Conservation (phyloP, 2,797 vertebrate species). For the Sebastiscus tertius region DNA sequence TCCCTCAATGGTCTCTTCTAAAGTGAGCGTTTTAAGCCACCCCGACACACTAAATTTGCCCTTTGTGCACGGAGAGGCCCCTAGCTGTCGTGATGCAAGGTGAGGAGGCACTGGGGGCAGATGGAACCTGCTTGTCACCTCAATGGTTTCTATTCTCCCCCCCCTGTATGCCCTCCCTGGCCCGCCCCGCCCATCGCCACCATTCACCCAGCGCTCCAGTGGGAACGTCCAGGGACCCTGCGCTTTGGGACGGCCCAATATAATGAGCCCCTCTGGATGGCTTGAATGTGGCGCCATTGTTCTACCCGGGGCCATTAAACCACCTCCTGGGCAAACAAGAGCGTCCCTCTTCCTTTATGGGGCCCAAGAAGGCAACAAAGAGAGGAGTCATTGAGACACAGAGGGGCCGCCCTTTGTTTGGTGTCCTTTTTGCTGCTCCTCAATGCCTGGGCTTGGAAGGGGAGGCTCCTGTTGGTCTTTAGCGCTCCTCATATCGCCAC, state of each 20-base stretch:
- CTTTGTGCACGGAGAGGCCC: conserved; percentile 89
- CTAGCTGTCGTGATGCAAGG: conserved; percentile 91
- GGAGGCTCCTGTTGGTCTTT: conserved; percentile 95
- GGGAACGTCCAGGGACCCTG: conserved; percentile 90
- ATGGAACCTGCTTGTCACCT: conserved; percentile 95
- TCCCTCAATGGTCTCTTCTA: conserved; percentile 85
- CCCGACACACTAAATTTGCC: conserved; percentile 86
- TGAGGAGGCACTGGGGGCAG: conserved; percentile 92
- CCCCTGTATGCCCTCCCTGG: conserved; percentile 74
- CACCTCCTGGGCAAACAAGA: conserved; percentile 96
- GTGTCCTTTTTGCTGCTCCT: conserved; percentile 92
- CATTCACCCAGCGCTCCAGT: conserved; percentile 90
- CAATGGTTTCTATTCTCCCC: conserved; percentile 89
- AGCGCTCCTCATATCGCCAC: conserved; percentile 87
- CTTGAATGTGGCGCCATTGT: conserved; percentile 95
- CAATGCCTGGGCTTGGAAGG: conserved; percentile 91
- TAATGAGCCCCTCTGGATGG: conserved; percentile 90
- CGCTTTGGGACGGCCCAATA: conserved; percentile 88
- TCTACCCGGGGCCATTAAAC: conserved; percentile 91
- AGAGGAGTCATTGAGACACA: conserved; percentile 91
- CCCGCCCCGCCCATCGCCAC: conserved; percentile 82
- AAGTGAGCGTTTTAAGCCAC: conserved; percentile 88
- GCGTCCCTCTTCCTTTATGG: conserved; percentile 94
- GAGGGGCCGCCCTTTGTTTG: conserved; percentile 94
- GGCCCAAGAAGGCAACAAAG: conserved; percentile 90